phyloP scores from a whole-genome alignment of 2,888 invertebrate genomes.

The Euphydryas editha region DNA sequence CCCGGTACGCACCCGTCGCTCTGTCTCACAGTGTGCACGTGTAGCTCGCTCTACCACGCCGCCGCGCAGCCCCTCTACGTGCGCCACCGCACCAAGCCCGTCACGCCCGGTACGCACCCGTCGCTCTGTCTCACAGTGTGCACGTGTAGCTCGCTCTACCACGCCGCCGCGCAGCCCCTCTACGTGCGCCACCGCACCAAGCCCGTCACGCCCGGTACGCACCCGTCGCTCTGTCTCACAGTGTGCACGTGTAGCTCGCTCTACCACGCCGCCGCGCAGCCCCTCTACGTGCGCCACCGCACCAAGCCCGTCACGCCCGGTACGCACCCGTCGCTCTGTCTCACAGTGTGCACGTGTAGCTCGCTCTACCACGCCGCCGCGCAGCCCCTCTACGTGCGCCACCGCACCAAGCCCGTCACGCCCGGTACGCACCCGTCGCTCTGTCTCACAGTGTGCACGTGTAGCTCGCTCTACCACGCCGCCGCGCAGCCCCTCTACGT shows the following conservation, averaged over 20 bases:
- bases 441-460: background rate
- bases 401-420: slow-evolving; percentile 72
- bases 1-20: no score
- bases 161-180: slow-evolving; percentile 88
- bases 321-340: slow-evolving; percentile 36
- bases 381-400: slow-evolving; percentile 78
- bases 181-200: slow-evolving; percentile 82
- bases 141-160: no score
- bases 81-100: slow-evolving; percentile 77
- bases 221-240: background rate
- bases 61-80: slow-evolving; percentile 87
- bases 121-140: no score
- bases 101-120: slow-evolving; percentile 59
- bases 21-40: slow-evolving; percentile 97
- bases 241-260: slow-evolving; percentile 71
- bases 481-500: no score
- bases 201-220: slow-evolving; percentile 67
- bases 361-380: slow-evolving; percentile 94
- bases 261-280: slow-evolving; percentile 92
- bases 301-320: slow-evolving; percentile 73
- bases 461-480: no score
- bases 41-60: slow-evolving; percentile 95
- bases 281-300: slow-evolving; percentile 82
- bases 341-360: no score
- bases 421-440: slow-evolving; percentile 54